Evolutionary conservation across 2,797 vertebrate species (phyloP).

Genomic region (Phylloscopus collybita): DNA sequence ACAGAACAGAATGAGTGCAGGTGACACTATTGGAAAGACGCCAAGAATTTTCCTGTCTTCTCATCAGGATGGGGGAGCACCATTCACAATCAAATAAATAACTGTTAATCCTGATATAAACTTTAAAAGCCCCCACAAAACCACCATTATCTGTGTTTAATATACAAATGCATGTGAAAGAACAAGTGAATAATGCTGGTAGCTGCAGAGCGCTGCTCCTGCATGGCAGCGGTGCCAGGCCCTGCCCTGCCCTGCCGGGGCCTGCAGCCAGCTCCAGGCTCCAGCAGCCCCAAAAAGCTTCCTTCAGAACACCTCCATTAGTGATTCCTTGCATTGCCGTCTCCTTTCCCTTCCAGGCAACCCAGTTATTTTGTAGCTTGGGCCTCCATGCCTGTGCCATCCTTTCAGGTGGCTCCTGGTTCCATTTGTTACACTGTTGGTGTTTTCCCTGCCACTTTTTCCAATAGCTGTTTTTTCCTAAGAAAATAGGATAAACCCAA

Average conservation of each 20-base stretch:
- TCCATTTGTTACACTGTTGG: background rate
- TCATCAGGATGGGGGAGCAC: background rate
- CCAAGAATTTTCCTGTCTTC: background rate
- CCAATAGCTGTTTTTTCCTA: background rate
- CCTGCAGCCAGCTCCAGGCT: background rate
- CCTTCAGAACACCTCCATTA: background rate
- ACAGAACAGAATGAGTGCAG: background rate
- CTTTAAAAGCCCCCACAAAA: background rate
- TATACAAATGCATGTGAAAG: background rate
- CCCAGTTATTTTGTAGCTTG: background rate
- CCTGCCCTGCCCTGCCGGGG: accelerated
- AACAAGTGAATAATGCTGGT: background rate
- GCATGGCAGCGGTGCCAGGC: too few species aligned
- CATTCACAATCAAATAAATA: background rate
- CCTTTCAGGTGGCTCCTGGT: accelerated
- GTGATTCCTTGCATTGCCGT: background rate
- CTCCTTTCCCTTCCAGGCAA: background rate
- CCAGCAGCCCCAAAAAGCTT: background rate
- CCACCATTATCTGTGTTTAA: background rate
- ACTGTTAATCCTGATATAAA: background rate
- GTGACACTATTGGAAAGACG: background rate
- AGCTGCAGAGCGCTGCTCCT: too few species aligned
- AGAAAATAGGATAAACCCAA: background rate
- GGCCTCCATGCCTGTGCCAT: background rate
- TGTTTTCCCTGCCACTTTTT: background rate